Conservation (phyloP, 2,113 vertebrate species). For the Odocoileus virginianus region DNA sequence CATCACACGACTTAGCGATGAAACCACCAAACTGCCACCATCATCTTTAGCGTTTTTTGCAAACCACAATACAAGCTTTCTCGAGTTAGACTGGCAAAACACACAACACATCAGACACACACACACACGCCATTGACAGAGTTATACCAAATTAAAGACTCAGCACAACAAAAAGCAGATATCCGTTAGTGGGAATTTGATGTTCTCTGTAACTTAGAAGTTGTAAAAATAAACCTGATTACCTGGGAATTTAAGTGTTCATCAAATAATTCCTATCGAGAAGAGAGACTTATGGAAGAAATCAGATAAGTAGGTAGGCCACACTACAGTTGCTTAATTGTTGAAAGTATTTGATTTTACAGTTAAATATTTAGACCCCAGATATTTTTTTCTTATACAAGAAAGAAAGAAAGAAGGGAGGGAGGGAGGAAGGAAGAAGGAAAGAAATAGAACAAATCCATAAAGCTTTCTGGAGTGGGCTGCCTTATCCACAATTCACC, state of each 20-base stretch:
- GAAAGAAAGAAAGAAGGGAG: background rate
- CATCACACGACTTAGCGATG: background rate
- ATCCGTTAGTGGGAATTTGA: background rate
- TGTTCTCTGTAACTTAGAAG: background rate
- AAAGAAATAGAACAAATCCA: background rate
- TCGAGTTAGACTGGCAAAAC: conserved; percentile 27
- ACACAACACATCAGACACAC: background rate
- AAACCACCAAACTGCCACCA: background rate
- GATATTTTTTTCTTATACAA: background rate
- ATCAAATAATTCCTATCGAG: background rate
- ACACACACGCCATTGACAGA: background rate
- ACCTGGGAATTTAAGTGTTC: background rate
- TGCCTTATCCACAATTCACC: background rate
- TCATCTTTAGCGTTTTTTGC: conserved; percentile 29
- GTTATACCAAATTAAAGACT: background rate
- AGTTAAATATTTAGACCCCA: background rate
- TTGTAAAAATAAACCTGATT: conserved; percentile 26
- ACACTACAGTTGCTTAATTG: background rate
- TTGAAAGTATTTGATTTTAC: background rate
- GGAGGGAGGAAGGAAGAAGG: background rate
- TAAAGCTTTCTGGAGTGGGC: background rate
- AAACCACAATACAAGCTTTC: background rate
- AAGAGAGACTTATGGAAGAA: background rate
- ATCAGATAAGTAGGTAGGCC: background rate
- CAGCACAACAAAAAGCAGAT: conserved; percentile 3